Evolutionary conservation across 2,113 vertebrate species (phyloP).

Genomic region (Anarhynchus alexandrinus): DNA sequence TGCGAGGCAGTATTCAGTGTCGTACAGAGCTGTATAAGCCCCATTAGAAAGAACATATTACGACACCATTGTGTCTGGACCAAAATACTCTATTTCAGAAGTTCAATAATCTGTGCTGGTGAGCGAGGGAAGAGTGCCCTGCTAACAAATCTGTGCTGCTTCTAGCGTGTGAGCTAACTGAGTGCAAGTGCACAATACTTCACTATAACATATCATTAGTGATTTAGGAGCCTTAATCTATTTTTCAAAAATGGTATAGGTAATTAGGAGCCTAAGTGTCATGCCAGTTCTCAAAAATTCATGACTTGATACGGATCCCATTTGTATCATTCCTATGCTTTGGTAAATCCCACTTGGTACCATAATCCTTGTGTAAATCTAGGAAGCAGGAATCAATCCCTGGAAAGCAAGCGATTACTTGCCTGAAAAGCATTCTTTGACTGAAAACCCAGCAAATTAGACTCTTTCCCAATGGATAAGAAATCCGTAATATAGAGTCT

Average conservation of each 20-base stretch:
- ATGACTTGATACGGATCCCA: background rate
- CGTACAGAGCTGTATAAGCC: background rate
- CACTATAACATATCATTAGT: background rate
- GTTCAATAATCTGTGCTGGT: background rate
- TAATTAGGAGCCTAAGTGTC: background rate
- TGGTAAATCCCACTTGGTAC: background rate
- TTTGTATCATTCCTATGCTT: background rate
- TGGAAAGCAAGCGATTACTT: background rate
- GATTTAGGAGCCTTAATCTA: background rate
- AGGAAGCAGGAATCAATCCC: background rate
- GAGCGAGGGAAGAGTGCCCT: fast-evolving
- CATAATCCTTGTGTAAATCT: background rate
- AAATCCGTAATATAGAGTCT: background rate
- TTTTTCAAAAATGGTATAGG: background rate
- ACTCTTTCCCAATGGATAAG: background rate
- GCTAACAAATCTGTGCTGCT: background rate
- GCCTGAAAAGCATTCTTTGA: background rate
- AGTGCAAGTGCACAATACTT: background rate
- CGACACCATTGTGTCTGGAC: background rate
- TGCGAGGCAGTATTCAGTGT: background rate
- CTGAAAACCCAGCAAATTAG: background rate
- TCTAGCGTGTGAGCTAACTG: background rate
- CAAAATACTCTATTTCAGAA: background rate
- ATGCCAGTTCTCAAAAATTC: background rate
- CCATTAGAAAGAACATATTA: background rate